Percentiles rank a stretch among this genome's conserved stretches.
Evolutionary conservation across 2,888 invertebrate species (phyloP).

Genomic region (Ceraclea dissimilis): DNA sequence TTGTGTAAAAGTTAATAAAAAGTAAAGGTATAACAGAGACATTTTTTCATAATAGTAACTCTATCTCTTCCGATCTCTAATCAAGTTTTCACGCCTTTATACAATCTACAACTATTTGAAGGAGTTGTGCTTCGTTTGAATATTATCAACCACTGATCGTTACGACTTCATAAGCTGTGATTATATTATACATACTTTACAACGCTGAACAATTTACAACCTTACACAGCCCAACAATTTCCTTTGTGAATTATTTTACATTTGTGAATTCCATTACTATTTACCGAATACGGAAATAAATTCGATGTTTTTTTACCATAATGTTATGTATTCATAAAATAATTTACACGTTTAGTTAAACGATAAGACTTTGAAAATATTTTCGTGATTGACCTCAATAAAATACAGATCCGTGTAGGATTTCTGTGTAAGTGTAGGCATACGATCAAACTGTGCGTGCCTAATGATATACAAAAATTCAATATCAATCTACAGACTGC

Average conservation of each 20-base stretch:
- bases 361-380: background rate
- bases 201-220: conserved; percentile 19
- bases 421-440: too few species aligned
- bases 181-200: conserved; percentile 17
- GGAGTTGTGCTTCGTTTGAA: conserved; percentile 4
- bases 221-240: conserved; percentile 19
- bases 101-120: conserved; percentile 12
- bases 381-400: background rate
- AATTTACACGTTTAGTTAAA: background rate
- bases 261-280: conserved; percentile 23
- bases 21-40: background rate
- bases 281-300: conserved; percentile 17
- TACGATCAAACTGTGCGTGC: too few species aligned
- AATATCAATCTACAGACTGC: too few species aligned
- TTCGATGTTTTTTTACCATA: background rate
- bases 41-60: background rate
- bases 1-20: too few species aligned
- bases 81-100: conserved; percentile 11
- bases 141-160: conserved; percentile 12
- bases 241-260: conserved; percentile 20
- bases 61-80: conserved; percentile 11
- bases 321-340: background rate
- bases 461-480: too few species aligned
- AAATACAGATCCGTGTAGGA: background rate
- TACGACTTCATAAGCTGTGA: conserved; percentile 21